Evolutionary conservation across 30 jellyfish, hydroid and myxozoan genomes (phyloP).

Genomic region (Pseudorhiza aurosa): DNA sequence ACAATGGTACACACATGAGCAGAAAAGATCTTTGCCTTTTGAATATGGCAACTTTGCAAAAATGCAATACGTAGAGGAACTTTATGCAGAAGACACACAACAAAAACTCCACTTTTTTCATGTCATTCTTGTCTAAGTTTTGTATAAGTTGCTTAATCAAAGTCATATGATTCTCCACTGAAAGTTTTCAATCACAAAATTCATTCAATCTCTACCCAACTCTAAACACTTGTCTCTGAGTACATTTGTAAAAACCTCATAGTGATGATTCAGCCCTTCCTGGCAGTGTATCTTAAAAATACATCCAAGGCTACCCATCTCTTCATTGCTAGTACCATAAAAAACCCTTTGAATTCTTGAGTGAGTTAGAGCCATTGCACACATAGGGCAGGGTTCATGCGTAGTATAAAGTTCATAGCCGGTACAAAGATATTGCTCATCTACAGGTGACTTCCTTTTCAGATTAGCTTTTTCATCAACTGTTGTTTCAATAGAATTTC

Average conservation of each 20-base stretch:
- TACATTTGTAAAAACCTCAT: conserved; percentile 74
- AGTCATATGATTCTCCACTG: no score
- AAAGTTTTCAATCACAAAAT: no score
- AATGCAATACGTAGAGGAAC: no score
- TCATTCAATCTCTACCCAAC: neutral
- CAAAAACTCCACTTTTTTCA: no score
- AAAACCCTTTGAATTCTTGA: conserved; percentile 87
- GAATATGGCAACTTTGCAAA: no score
- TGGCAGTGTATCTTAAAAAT: conserved; percentile 69
- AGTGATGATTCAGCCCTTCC: conserved; percentile 87
- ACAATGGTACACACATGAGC: no score
- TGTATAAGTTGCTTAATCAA: no score
- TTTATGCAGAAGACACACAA: no score
- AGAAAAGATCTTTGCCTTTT: no score
- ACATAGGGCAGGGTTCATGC: conserved; percentile 93
- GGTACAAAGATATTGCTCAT: conserved; percentile 68
- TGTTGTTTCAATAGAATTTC: no score
- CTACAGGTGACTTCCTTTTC: conserved; percentile 9
- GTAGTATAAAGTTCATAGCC: conserved; percentile 79
- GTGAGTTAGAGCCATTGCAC: conserved; percentile 95
- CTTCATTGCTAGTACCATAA: conserved; percentile 44
- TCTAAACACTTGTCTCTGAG: conserved; percentile 17
- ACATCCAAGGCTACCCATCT: conserved; percentile 83
- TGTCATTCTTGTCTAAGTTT: no score
- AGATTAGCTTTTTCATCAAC: neutral